Evolutionary conservation across 1,140 invertebrate genomes (phyloP).

Genomic region (Drosophila auraria): DNA sequence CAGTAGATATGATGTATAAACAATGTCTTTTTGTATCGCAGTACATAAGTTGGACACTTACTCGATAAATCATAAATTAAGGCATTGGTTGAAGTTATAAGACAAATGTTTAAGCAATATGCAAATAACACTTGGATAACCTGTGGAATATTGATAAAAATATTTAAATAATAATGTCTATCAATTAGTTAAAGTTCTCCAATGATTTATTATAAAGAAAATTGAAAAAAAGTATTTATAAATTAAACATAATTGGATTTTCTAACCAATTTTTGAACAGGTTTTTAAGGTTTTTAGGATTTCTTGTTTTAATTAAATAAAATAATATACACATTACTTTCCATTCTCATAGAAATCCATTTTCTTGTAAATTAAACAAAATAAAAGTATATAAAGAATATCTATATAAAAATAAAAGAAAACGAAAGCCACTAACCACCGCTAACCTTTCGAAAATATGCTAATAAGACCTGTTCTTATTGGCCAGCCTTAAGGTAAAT

Average conservation of each 20-base stretch:
- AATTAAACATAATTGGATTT: no score
- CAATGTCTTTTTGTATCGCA: neutral
- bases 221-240: no score
- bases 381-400: no score
- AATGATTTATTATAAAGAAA: no score
- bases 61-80: conserved; percentile 9
- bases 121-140: neutral
- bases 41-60: neutral
- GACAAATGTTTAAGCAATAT: neutral
- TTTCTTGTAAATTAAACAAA: no score
- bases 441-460: neutral
- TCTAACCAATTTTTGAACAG: no score
- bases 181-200: no score
- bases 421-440: neutral
- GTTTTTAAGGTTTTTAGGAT: no score
- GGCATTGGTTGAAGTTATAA: neutral
- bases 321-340: no score
- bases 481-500: neutral
- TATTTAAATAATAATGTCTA: no score
- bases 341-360: no score
- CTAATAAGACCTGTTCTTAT: conserved; percentile 4
- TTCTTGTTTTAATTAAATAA: no score
- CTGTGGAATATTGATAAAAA: neutral
- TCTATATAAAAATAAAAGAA: neutral
- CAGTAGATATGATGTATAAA: conserved; percentile 1